These are phyloP conservation scores for Brotula barbata DNA, from an alignment of 2,797 vertebrate species.

Conservation along the genomic window DNA sequence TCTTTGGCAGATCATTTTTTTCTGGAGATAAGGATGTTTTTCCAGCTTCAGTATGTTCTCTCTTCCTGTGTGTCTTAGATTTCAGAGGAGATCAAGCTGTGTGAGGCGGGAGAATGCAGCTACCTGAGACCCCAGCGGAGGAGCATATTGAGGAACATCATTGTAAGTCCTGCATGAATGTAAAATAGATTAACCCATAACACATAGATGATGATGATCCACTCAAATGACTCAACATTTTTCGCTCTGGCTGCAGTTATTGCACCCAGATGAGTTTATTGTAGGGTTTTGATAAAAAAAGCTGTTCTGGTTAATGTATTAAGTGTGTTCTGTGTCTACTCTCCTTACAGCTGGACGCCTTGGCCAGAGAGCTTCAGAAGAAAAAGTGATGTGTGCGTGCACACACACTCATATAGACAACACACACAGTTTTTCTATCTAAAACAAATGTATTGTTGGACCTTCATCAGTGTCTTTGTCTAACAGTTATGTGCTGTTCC, in stretches of 20 bases:
- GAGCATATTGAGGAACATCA: conserved; percentile 75
- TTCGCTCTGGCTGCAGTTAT: too few species aligned
- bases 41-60: neutral
- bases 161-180: conserved; percentile 71
- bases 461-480: conserved; percentile 8
- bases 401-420: neutral
- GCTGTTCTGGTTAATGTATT: too few species aligned
- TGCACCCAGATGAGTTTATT: too few species aligned
- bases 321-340: neutral
- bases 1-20: conserved; percentile 8
- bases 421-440: conserved; percentile 35
- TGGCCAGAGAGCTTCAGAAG: conserved; percentile 80
- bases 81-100: conserved; percentile 84
- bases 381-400: conserved; percentile 72
- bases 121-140: conserved; percentile 80
- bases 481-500: conserved; percentile 18
- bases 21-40: neutral
- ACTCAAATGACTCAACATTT: too few species aligned
- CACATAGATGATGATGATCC: too few species aligned
- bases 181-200: too few species aligned
- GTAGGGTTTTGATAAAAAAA: too few species aligned
- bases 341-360: conserved; percentile 74
- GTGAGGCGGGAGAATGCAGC: conserved; percentile 82
- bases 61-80: conserved; percentile 64
- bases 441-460: conserved; percentile 2